Conservation (phyloP, 2,797 vertebrate species). For the Trachops cirrhosus region DNA sequence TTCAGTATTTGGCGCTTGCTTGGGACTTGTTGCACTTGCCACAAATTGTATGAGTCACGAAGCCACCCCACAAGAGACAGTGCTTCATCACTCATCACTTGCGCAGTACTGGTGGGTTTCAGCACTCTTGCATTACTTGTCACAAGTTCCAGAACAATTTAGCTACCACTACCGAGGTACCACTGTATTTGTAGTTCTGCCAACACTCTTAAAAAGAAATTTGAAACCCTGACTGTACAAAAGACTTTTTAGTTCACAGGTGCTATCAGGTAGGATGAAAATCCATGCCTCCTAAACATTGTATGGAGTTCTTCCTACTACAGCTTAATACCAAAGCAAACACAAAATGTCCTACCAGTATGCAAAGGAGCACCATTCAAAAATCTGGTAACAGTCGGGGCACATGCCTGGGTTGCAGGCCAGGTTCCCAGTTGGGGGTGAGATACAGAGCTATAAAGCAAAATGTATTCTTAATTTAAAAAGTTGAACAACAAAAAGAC, state of each 20-base stretch:
- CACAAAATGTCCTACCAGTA: neutral
- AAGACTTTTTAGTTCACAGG: neutral
- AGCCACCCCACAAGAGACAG: too few relatives aligned
- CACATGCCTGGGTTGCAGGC: too few relatives aligned
- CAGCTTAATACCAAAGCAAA: neutral
- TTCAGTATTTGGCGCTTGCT: too few relatives aligned
- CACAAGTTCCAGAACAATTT: too few relatives aligned
- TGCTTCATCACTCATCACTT: too few relatives aligned
- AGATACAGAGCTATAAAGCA: neutral
- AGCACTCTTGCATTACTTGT: too few relatives aligned
- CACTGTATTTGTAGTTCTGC: conserved; percentile 15
- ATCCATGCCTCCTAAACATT: neutral
- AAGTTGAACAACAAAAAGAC: neutral
- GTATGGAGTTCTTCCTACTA: neutral
- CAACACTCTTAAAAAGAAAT: neutral
- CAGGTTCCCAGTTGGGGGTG: neutral
- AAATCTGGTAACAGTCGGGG: neutral
- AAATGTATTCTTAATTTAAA: conserved; percentile 16
- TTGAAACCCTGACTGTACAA: neutral
- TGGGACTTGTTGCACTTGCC: too few relatives aligned
- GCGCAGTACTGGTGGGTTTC: too few relatives aligned
- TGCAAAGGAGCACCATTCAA: neutral
- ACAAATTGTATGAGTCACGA: too few relatives aligned
- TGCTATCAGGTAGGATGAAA: neutral
- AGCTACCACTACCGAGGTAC: too few relatives aligned